Base-by-base conservation (phyloP, 2,797 vertebrate species). In the Hydrolagus colliei region DNA sequence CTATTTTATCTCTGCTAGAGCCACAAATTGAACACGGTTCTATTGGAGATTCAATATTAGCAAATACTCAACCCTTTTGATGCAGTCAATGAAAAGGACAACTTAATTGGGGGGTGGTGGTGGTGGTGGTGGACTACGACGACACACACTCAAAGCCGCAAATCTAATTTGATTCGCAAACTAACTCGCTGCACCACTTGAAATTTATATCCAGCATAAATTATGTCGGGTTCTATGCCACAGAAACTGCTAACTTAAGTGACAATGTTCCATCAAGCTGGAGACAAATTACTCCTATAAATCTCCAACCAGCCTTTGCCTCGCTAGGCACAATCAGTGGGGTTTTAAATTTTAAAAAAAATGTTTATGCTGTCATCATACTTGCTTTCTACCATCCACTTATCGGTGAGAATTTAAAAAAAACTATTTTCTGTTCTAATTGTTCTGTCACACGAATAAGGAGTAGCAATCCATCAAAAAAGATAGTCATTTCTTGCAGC, bases 201-300 rank as follows among this genome's bases (percentile, higher is more conserved):
- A 84, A 71, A 52, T 52, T 52, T 52, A 52, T 32, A n/a, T 16
- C 65, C 11, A 52, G 63, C 78, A 80, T 35, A 84, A 68, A 84
- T 93, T 92, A 93, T 89, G 86, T 87, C 87, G 90, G 91, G 88
- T 89, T 89, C 74, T 9, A 32, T 89, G 88, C 90, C 89, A 91
- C 92, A 92, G 91, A 89, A 27, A 92, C 91, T 92, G 92, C 92
- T 92, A 92, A 88, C 41, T 86, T 88, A 89, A 87, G 88, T 91
- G 91, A 92, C 92, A 90, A 89, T 89, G 88, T 88, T 88, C 90
- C 90, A 92, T 92, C 90, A 92, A 89, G 91, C 89, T 87, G 89
- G 88, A 93, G 93, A 93, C 88, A 90, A 91, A 94, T 92, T 89
- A 90, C 87, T 20, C 86, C 85, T 89, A 91, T 94, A 92, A 93